Evolutionary conservation across 1,140 invertebrate species (phyloP).

Genomic region (Drosophila gunungcola): DNA sequence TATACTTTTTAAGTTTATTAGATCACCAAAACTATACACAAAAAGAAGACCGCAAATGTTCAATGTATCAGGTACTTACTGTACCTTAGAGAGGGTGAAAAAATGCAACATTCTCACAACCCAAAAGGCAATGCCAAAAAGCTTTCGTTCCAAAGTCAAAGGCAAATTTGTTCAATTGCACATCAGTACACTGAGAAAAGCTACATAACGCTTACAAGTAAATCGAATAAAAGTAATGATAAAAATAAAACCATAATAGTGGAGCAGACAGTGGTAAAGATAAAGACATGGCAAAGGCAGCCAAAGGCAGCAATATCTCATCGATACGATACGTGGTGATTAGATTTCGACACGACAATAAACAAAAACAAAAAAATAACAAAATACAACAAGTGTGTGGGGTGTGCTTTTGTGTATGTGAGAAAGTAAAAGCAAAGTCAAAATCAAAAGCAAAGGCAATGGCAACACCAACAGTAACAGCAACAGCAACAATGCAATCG

Average conservation of each 20-base stretch:
- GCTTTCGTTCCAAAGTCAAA: conserved; percentile 46
- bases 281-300: conserved; percentile 54
- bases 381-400: conserved; percentile 6
- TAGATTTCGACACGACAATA: conserved; percentile 69
- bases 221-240: background rate
- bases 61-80: background rate
- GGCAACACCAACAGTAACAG: conserved; percentile 8
- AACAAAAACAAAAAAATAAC: conserved; percentile 9
- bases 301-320: conserved; percentile 55
- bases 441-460: conserved; percentile 21
- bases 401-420: conserved; percentile 25
- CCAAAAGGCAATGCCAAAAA: conserved; percentile 25
- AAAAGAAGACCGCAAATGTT: no score
- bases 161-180: conserved; percentile 49
- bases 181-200: conserved; percentile 22
- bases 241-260: conserved; percentile 14
- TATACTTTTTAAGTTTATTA: no score
- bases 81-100: background rate
- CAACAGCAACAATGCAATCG: conserved; percentile 55
- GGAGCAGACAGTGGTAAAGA: conserved; percentile 19
- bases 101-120: background rate
- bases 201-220: background rate
- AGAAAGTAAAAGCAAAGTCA: conserved; percentile 19
- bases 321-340: conserved; percentile 76
- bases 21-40: no score